These are phyloP conservation scores for Eurytoma adleriae DNA, from an alignment of 2,888 invertebrate species.

Conservation along the genomic window DNA sequence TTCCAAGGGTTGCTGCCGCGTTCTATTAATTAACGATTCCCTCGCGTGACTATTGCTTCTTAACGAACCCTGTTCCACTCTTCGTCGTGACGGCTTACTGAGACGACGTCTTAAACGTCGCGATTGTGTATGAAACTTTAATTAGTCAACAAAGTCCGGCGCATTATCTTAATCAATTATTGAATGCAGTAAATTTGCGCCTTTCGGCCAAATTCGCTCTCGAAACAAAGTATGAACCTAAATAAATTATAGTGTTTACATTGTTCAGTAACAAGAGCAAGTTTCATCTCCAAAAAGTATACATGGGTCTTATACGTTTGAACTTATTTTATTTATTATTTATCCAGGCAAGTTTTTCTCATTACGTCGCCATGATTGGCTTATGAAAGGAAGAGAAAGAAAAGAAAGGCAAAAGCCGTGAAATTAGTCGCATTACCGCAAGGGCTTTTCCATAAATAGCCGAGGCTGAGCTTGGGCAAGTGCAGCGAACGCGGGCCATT, in stretches of 20 bases:
- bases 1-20: constrained; percentile 11
- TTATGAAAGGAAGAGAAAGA: background rate
- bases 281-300: too few relatives aligned
- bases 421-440: constrained; percentile 22
- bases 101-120: too few relatives aligned
- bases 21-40: constrained; percentile 10
- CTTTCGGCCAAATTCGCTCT: too few relatives aligned
- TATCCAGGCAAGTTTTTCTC: background rate
- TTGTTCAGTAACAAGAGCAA: too few relatives aligned
- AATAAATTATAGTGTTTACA: too few relatives aligned
- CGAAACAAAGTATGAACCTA: too few relatives aligned
- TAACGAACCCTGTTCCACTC: background rate
- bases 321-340: background rate
- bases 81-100: background rate
- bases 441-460: constrained; percentile 17
- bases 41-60: background rate
- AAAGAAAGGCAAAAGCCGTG: constrained; percentile 11
- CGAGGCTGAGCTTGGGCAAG: too few relatives aligned
- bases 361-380: background rate
- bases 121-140: too few relatives aligned
- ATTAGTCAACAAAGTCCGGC: too few relatives aligned
- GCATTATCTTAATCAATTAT: too few relatives aligned
- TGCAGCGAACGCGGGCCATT: background rate
- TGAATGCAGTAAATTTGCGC: too few relatives aligned
- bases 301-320: too few relatives aligned